These are phyloP conservation scores for Poecile atricapillus DNA, from an alignment of 2,113 vertebrate genomes.

Conservation along the genomic window DNA sequence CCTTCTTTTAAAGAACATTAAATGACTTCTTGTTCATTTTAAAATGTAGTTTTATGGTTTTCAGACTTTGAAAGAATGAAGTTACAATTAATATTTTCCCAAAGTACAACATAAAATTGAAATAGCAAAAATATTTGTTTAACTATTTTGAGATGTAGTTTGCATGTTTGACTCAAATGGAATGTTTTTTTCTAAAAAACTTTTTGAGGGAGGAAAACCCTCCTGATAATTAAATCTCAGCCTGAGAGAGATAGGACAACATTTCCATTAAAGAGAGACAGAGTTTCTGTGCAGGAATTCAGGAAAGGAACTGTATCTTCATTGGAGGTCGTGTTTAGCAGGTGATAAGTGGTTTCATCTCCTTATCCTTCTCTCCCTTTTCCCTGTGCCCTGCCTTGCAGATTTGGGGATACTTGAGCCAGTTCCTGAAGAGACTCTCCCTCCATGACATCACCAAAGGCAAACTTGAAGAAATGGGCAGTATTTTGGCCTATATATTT, in stretches of 20 bases:
- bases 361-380: not conserved
- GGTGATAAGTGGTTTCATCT: not conserved
- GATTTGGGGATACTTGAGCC: not conserved
- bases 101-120: not conserved
- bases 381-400: not conserved
- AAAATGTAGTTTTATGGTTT: not conserved
- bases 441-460: not conserved
- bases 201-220: not conserved
- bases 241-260: not conserved
- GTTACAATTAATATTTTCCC: not conserved
- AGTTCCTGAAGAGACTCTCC: not conserved
- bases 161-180: slow-evolving; percentile 1
- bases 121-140: not conserved
- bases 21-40: not conserved
- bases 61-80: not conserved
- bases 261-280: not conserved
- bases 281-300: not conserved
- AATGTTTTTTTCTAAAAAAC: not conserved
- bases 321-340: not conserved
- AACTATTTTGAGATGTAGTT: slow-evolving; percentile 14
- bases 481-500: not conserved
- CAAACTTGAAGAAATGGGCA: not conserved
- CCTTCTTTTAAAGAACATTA: not conserved
- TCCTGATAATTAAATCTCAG: not conserved
- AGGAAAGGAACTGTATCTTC: not conserved